Base-by-base conservation (phyloP, 2,113 vertebrate genomes). In the Alouatta palliata region DNA sequence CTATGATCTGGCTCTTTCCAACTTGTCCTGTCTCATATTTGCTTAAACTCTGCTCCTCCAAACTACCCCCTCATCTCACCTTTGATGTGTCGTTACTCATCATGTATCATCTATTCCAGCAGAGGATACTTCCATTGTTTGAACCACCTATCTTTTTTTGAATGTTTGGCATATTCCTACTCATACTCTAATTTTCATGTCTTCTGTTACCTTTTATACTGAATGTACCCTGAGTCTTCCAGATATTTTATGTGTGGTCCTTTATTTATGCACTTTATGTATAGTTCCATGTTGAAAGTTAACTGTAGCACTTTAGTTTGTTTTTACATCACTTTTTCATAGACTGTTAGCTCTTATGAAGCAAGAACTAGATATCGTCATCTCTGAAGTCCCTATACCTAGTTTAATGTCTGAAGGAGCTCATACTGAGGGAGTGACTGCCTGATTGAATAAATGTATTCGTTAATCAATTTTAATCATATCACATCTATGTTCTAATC, bases 401-500 rank as follows among this genome's bases (percentile, higher is more conserved):
- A 40, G 9, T 37, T 83, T 30, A 61, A 23, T 68, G 58, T 13
- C 71, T 83, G 8, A 4, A 73, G 32, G 21, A 43, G 19, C 21
- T 95, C 16, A 32, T 80, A 71, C 58, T 75, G 52, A 94, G 32
- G 35, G 64, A 86, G 5, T 64, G 52, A 87, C 61, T 70, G 43
- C 3, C 4, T 76, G 16, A 58, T 40, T 79, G 12, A 87, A 82
- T 64, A 79, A 93, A 94, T 49, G 8, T 84, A 35, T 47, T 12
- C 77, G 14, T 87, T 76, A 68, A 86, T 82, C 73, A n/a, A 56
- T 64, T 91, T 88, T 91, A 84, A 94, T 95, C 61, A 85, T 37
- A 54, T 73, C n/a, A 71, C 2, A 68, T 21, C 21, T 61, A 8
- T 40, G 19, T 47, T 92, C 61, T 84, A 79, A 90, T 84, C 19